A percentile compares a stretch with the other conserved stretches of the same genome.
Conservation (phyloP, 1,140 invertebrate genomes). For the Magallana ariakensis region DNA sequence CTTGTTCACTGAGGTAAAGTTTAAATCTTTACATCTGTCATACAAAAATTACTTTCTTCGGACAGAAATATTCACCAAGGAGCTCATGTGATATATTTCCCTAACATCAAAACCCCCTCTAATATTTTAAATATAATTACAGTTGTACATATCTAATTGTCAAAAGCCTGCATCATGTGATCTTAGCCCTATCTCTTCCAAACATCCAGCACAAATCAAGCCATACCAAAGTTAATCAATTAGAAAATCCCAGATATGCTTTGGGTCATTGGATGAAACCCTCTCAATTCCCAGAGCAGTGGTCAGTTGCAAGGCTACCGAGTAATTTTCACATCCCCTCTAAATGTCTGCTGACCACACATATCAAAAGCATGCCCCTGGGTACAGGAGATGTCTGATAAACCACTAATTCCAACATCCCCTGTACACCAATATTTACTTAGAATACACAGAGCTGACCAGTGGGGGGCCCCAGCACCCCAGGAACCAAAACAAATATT, state of each 20-base stretch:
- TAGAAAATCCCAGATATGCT: neutral
- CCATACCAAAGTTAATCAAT: slow-evolving; percentile 3
- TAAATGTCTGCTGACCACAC: slow-evolving; percentile 6
- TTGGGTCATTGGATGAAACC: neutral
- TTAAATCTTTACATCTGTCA: neutral
- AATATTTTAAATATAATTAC: neutral
- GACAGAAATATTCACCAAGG: neutral
- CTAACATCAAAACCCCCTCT: neutral
- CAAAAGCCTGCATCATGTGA: neutral
- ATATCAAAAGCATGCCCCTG: neutral
- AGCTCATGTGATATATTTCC: neutral
- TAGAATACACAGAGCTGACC: slow-evolving; percentile 13
- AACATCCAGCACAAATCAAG: neutral
- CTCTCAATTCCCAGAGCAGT: slow-evolving; percentile 6
- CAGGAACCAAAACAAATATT: slow-evolving; percentile 29
- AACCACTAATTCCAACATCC: slow-evolving; percentile 30
- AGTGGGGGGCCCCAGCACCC: neutral
- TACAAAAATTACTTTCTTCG: neutral
- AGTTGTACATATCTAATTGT: neutral
- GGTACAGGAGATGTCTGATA: slow-evolving; percentile 19
- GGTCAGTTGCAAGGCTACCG: slow-evolving; percentile 10
- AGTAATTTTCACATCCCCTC: slow-evolving; percentile 8
- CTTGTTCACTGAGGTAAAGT: neutral
- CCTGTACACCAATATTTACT: slow-evolving; percentile 25
- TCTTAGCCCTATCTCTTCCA: neutral